Evolutionary conservation across 2,113 vertebrate genomes (phyloP), one percentile per base, ranked within the genome.

Genomic region (Nansenia antarctica): DNA sequence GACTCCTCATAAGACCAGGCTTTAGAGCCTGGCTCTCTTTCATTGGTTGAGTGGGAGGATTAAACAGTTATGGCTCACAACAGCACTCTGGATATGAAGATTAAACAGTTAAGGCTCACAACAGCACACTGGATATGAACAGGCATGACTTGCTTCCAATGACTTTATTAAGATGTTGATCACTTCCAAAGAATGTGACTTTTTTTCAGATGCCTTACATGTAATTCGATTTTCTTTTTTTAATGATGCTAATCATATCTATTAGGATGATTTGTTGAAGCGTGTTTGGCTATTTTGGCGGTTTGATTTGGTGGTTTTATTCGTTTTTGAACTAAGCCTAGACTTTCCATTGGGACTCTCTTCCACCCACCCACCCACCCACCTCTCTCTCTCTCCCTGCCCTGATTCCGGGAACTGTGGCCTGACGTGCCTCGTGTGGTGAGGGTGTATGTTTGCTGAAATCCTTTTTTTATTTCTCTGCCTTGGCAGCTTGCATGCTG

Each of bases 361-460:
- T 5, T 22, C 15, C 18, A 2, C 45, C 45, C 39, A 18, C 15
- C n/a, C 45, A n/a, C n/a, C 15, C 18, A 2, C 45, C 45, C 39
- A 18, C 15, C n/a, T n/a, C n/a, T n/a, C 45, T 8, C 45, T 49
- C 14, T 49, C 45, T 49, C 45, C 14, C 45, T 6, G 5, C 45
- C 20, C 45, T 20, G 45, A 49, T 49, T 49, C 45, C 45, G 45
- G 45, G 45, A 49, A 49, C 45, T 49, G 45, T 49, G n/a, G 45
- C 45, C n/a, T 49, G n/a, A 49, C n/a, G n/a, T 49, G 45, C n/a
- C 45, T 49, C 45, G n/a, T 49, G 45, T 49, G 45, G 45, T 49
- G n/a, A 49, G 45, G 5, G 45, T 20, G n/a, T 49, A 49, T 49
- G 45, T 49, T 42, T 42, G 39, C 39, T 42, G 14, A 42, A 42